Evolutionary conservation across 2,797 vertebrate species (phyloP), one percentile per base, ranked within the genome.

Genomic region (Crenuchus spilurus): DNA sequence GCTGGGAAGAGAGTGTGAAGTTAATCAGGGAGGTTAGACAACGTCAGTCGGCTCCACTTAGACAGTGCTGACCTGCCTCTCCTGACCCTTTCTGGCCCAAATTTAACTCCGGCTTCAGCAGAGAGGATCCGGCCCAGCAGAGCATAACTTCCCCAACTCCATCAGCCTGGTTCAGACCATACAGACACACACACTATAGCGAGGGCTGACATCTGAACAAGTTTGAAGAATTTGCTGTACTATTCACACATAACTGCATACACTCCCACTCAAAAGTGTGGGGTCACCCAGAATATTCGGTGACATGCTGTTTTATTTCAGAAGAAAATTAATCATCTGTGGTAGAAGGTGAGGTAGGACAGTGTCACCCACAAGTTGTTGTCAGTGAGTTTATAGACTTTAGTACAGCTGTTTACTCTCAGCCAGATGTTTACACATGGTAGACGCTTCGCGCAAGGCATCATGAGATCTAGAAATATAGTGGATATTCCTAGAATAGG

Each of bases 1-100:
- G 74, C 61, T 78, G 82, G 78, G 72, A 81, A 82, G 31, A 64
- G 14, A 24, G 16, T 41, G 72, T 31, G 20, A 64, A 80, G 76
- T 76, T 80, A 84, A 85, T 80, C 39, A 72, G 46, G 42, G 42
- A 44, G 46, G 64, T 73, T 63, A 64, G 22, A 7, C 14, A 46
- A 33, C 16, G 30, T 42, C 61, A 64, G 69, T 61, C 54, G 46
- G 54, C 54, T 58, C 62, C 72, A 28, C 63, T 68, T 61, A 46
- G 24, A 41, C 28, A 28, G 18, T 30, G 6, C 20, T 44, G 8
- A n/a, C 16, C 4, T 54, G 24, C 31, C 30, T 10, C 22, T 30
- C n/a, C 28, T 57, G 42, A 22, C 49, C 49, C 3, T 5, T n/a
- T 70, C 24, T 9, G 35, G 24, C 37, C 48, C 22, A 28, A 37